phyloP scores from a whole-genome alignment of 2,113 vertebrate species.

The Microtus oregoni region DNA sequence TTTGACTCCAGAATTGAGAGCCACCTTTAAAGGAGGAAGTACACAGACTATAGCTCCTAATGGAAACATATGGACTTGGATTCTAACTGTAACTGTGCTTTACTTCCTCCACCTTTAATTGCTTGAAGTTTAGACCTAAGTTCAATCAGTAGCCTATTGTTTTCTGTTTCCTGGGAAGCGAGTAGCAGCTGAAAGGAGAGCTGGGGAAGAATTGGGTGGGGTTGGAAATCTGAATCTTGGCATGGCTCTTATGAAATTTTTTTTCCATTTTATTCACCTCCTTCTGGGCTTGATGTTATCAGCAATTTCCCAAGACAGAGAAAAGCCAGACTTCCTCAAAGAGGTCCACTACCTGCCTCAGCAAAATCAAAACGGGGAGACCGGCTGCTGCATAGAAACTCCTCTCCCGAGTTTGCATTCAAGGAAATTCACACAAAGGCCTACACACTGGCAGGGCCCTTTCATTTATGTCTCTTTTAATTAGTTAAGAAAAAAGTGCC shows the following conservation, averaged over 20 bases:
- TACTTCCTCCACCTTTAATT: conserved; percentile 63
- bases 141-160: conserved; percentile 73
- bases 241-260: conserved; percentile 61
- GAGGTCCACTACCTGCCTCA: conserved; percentile 70
- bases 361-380: conserved; percentile 63
- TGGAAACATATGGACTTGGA: conserved; percentile 32
- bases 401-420: conserved; percentile 47
- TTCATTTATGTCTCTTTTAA: conserved; percentile 32
- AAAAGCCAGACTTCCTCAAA: conserved; percentile 70
- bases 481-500: conserved; percentile 18
- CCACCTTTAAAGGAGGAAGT: not conserved
- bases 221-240: conserved; percentile 75
- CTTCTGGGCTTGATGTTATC: conserved; percentile 71
- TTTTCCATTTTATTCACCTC: conserved; percentile 66
- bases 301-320: conserved; percentile 68
- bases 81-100: conserved; percentile 58
- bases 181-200: conserved; percentile 59
- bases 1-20: conserved; percentile 62
- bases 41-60: conserved; percentile 14
- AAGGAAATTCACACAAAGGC: conserved; percentile 64
- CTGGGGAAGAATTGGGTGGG: conserved; percentile 49
- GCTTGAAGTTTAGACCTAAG: conserved; percentile 60
- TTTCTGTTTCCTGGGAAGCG: conserved; percentile 74
- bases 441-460: conserved; percentile 22
- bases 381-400: conserved; percentile 52